Evolutionary conservation across 2,888 invertebrate genomes (phyloP), one percentile per base, ranked within the genome.

Genomic region (Octodonta nipae): DNA sequence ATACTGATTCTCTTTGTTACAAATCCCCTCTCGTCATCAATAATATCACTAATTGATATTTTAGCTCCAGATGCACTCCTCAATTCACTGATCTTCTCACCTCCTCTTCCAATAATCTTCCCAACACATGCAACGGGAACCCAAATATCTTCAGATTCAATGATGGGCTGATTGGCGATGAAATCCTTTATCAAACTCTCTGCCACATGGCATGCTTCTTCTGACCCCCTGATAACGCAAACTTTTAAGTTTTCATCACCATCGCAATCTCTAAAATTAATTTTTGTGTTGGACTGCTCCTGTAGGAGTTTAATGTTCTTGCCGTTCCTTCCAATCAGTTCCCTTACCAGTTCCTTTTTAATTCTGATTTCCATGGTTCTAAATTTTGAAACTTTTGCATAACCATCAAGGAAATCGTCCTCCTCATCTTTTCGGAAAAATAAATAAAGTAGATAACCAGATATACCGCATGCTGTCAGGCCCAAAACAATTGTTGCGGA

Each of bases 271-370:
- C 66, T 61, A 38, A 60, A 63, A 40, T 44, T 47, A 24, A 78
- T 70, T 32, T 57, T 58, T 0, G 88, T 81, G 20, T 75, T 73
- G 0, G 83, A 77, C 45, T 71, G 73, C 32, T 71, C 69, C 56
- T 88, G 78, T 38, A 91, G 73, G 35, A 73, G 67, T 56, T 79
- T 80, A 29, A 89, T 73, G 49, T 75, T 77, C n/a, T 68, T 63
- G 4, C 89, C 88, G 46, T 71, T 73, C 44, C 82, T 70, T 20
- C 89, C 83, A 47, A 82, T 78, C 34, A 83, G 60, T 32, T 70
- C 65, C 5, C 78, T 71, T 11, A 79, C 71, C 48, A 71, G 66
- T 33, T 73, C 70, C 47, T 73, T 75, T 1, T 75, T 68, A 13
- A 83, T 66, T 40, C 62, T 58, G 3, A 78, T 55, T 56, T 78